phyloP scores from a whole-genome alignment of 2,888 invertebrate genomes.

The Sarcophaga variegata region DNA sequence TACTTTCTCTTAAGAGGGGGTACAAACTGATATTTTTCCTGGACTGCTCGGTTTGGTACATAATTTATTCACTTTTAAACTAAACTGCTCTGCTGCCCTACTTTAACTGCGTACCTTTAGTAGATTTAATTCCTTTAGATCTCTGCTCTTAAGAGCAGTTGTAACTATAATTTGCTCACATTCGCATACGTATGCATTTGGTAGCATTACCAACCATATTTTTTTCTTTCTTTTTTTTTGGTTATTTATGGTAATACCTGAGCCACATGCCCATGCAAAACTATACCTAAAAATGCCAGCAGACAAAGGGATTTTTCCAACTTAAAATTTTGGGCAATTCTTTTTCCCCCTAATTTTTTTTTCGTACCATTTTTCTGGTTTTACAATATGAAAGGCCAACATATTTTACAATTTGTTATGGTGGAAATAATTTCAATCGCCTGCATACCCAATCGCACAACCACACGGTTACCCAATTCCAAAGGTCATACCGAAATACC shows the following conservation, averaged over 20 bases:
- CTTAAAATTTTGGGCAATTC: conserved; percentile 26
- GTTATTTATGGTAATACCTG: conserved; percentile 59
- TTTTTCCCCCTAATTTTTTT: background rate
- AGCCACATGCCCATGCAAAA: conserved; percentile 7
- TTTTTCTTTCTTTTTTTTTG: conserved; percentile 18
- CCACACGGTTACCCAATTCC: conserved; percentile 6
- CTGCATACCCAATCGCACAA: background rate
- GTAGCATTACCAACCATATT: conserved; percentile 15
- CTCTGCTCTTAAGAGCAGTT: background rate
- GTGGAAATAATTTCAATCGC: conserved; percentile 30
- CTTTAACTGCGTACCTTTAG: background rate
- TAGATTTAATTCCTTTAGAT: background rate
- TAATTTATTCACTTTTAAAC: background rate
- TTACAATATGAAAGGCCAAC: conserved; percentile 32
- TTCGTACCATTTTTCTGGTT: background rate
- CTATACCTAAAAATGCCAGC: conserved; percentile 24
- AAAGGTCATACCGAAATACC: conserved; percentile 34
- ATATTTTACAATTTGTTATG: conserved; percentile 56
- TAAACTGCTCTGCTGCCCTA: background rate
- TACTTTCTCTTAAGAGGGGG: too few relatives aligned
- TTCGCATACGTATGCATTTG: too few relatives aligned
- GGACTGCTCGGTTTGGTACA: background rate
- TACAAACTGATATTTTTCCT: too few relatives aligned
- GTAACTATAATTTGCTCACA: too few relatives aligned
- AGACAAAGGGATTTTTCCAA: conserved; percentile 37